These are phyloP conservation scores for Stegana nigrithorax DNA, from an alignment of 2,888 invertebrate species.

Conservation along the genomic window DNA sequence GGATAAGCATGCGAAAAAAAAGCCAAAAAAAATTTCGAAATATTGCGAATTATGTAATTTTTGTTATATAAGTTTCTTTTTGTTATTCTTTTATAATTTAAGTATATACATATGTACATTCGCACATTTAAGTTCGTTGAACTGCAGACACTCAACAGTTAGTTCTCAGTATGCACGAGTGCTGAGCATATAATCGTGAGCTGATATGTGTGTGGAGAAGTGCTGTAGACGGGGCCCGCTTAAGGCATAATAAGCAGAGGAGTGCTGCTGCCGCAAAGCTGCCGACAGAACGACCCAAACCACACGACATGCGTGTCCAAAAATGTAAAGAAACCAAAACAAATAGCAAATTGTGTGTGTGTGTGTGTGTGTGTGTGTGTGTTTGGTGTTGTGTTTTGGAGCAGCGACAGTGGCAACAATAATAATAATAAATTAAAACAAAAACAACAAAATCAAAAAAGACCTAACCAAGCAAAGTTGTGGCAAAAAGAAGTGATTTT, in stretches of 20 bases:
- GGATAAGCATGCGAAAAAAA: background rate
- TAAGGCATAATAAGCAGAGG: background rate
- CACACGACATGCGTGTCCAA: conserved; percentile 8
- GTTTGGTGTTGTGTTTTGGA: too few species aligned
- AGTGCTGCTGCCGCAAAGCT: background rate
- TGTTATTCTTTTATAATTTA: too few species aligned
- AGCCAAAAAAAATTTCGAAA: background rate
- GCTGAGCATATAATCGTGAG: too few species aligned
- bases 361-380: too few species aligned
- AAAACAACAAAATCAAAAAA: too few species aligned
- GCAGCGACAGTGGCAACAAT: too few species aligned
- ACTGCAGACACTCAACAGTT: conserved; percentile 4
- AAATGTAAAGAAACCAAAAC: background rate
- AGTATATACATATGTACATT: too few species aligned
- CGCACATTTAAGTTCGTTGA: conserved; percentile 9
- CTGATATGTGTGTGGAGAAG: too few species aligned
- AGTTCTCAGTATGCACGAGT: background rate
- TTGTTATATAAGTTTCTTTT: background rate
- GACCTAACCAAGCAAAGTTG: too few species aligned
- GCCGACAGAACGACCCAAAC: background rate
- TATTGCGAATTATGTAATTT: conserved; percentile 1
- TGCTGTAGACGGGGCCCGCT: too few species aligned
- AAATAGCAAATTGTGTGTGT: background rate
- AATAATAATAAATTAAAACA: too few species aligned
- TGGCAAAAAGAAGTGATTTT: too few species aligned